These are phyloP conservation scores for Trichacis sp. DNA, from an alignment of 2,888 invertebrate species.

Conservation along the genomic window DNA sequence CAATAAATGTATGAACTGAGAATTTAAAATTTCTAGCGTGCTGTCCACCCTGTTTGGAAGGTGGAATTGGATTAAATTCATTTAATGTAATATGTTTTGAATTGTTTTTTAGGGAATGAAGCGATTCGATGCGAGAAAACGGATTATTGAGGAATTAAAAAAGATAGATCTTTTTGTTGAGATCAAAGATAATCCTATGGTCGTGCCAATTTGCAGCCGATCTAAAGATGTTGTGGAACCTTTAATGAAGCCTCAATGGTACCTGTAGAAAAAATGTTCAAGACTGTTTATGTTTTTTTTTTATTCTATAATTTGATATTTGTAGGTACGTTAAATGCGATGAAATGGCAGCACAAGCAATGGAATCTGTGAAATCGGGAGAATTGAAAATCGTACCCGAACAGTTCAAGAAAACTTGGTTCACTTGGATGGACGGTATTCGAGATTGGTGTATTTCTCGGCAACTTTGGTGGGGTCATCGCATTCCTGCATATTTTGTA, in stretches of 20 bases:
- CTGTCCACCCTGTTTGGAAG: too few relatives aligned
- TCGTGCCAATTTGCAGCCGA: slow-evolving; percentile 94
- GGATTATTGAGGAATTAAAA: slow-evolving; percentile 82
- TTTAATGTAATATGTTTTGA: not conserved
- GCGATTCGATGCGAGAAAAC: slow-evolving; percentile 89
- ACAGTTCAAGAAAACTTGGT: slow-evolving; percentile 93
- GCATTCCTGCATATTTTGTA: slow-evolving; percentile 93
- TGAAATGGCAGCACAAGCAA: slow-evolving; percentile 90
- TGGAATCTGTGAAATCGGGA: slow-evolving; percentile 82
- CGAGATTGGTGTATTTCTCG: slow-evolving; percentile 99
- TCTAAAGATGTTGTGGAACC: slow-evolving; percentile 98
- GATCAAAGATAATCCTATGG: slow-evolving; percentile 92
- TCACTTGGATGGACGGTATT: slow-evolving; percentile 95
- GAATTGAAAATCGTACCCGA: slow-evolving; percentile 92
- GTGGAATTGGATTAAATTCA: not conserved
- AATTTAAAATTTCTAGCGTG: too few relatives aligned
- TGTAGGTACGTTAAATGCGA: slow-evolving; percentile 85
- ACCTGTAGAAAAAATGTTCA: slow-evolving; percentile 15
- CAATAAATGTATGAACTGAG: not conserved
- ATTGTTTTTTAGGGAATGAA: slow-evolving; percentile 81
- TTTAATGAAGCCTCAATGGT: slow-evolving; percentile 97
- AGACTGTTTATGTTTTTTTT: not conserved
- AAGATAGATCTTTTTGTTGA: slow-evolving; percentile 81
- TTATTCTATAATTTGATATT: slow-evolving; percentile 4
- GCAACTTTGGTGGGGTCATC: slow-evolving; percentile 99